Base-by-base conservation (phyloP, 2,888 invertebrate species). In the Drosophila emarginata region DNA sequence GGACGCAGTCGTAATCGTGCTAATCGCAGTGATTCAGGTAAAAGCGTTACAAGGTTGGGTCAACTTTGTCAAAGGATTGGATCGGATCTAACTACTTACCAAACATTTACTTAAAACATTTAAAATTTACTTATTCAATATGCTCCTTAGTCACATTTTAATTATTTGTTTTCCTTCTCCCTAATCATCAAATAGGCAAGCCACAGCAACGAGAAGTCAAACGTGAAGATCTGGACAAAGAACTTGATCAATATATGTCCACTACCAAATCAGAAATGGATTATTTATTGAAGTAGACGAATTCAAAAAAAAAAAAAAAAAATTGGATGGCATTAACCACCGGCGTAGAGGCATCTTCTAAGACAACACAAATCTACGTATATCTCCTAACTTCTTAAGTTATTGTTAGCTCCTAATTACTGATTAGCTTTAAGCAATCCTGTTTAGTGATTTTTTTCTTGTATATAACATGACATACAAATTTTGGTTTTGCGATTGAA, bases 181-280 rank as follows among this genome's bases (percentile, higher is more conserved):
- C 21, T 12, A 23, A 15, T 11, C 51, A 50, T 1, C 11, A 45
- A 11, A 14, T 76, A 89, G 91, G 88, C 64, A 89, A 83, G 60
- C 64, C 69, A 12, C 85, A 59, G 57, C 73, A 69, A 9, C 11
- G 57, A 0, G 90, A 87, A 14, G 86, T 91, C 0, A 93, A 93
- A 1, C 94, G 93, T 64, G 95, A 95, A 75, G 93, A 95, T 84
- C 89, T 95, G 61, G 95, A 95, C 80, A 93, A 93, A n/a, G 94
- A 96, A 80, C 89, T 95, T 36, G 95, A 95, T 78, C 93, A 94
- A 64, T 95, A 95, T 91, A 95, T 95, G 95, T 93, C 95, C 3
- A 93, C 94, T 79, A 94, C 94, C 23, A 94, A 94, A 82, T 91
- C 86, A 39, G 87, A 88, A 64, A 84, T 89, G 85, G 90, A 90